These are phyloP conservation scores for Linnaemya vulpina DNA, from an alignment of 2,888 invertebrate species.

Conservation along the genomic window DNA sequence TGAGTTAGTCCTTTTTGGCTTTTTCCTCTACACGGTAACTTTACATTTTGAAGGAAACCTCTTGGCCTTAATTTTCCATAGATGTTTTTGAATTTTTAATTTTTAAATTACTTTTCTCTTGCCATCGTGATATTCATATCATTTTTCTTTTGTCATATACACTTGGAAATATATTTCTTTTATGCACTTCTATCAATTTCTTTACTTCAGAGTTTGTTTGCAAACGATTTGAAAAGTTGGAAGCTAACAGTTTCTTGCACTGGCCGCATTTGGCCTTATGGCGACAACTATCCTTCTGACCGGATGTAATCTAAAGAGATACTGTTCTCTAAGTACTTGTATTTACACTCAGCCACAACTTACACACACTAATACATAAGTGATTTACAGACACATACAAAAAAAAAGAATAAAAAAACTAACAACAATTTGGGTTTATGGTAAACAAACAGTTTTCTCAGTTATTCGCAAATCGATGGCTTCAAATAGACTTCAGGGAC, in stretches of 20 bases:
- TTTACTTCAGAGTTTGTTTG: neutral
- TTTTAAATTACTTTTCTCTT: too few species aligned
- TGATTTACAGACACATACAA: neutral
- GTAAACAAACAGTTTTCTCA: neutral
- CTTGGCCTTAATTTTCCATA: too few species aligned
- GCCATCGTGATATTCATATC: too few species aligned
- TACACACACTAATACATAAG: neutral
- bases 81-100: too few species aligned
- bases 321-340: conserved; percentile 22
- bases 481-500: neutral
- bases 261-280: conserved; percentile 7
- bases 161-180: neutral
- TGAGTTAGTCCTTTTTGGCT: too few species aligned
- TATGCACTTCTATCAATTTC: neutral
- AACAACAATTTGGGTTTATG: neutral
- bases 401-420: too few species aligned
- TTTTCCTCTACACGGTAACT: too few species aligned
- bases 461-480: neutral
- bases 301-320: conserved; percentile 32
- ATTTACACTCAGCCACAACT: neutral
- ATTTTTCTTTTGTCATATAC: neutral
- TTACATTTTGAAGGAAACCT: too few species aligned
- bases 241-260: neutral
- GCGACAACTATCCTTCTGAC: conserved; percentile 13
- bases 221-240: neutral